Percentiles rank a stretch among this genome's conserved stretches.
Evolutionary conservation across 92 coral and sea anemone genomes (phyloP).

Genomic region (Epizoanthus illoricatus): DNA sequence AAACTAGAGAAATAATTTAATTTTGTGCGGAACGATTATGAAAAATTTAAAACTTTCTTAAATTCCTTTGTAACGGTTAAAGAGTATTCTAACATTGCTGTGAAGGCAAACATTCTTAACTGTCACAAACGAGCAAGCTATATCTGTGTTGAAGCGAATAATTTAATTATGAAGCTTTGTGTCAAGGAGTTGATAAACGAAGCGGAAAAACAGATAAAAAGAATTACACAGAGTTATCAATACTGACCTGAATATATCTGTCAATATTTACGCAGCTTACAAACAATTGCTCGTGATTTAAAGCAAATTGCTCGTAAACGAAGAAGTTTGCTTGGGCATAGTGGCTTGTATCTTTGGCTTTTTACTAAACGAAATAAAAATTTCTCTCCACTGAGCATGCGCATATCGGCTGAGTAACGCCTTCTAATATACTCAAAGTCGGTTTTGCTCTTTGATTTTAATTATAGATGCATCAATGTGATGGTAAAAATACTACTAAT

Average conservation of each 20-base stretch:
- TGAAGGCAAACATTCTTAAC: conserved; percentile 22
- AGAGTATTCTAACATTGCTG: not conserved
- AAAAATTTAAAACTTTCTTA: not conserved
- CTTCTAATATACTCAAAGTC: conserved; percentile 12
- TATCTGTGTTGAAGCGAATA: conserved; percentile 1
- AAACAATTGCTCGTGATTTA: not conserved
- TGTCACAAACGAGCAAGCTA: conserved; percentile 23
- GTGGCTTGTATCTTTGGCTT: not conserved
- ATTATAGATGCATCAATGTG: conserved; percentile 6
- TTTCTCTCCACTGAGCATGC: conserved; percentile 28
- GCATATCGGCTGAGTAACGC: conserved; percentile 19
- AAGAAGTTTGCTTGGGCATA: not conserved
- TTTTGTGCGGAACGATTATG: conserved; percentile 13
- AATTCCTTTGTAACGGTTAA: conserved; percentile 17
- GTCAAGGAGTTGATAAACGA: not conserved
- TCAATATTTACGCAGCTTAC: conserved; percentile 27
- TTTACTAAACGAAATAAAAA: not conserved
- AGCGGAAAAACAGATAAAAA: conserved; percentile 36
- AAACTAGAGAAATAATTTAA: conserved; percentile 23
- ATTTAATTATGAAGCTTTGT: conserved; percentile 29
- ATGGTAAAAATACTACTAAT: conserved; percentile 20
- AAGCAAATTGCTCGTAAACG: conserved; percentile 17
- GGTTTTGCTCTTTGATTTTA: conserved; percentile 15
- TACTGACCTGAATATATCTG: conserved; percentile 33
- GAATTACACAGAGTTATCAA: not conserved